Percentiles rank a stretch among this genome's conserved stretches.
Evolutionary conservation across 2,797 vertebrate genomes (phyloP).

Genomic region (Bovichtus variegatus): DNA sequence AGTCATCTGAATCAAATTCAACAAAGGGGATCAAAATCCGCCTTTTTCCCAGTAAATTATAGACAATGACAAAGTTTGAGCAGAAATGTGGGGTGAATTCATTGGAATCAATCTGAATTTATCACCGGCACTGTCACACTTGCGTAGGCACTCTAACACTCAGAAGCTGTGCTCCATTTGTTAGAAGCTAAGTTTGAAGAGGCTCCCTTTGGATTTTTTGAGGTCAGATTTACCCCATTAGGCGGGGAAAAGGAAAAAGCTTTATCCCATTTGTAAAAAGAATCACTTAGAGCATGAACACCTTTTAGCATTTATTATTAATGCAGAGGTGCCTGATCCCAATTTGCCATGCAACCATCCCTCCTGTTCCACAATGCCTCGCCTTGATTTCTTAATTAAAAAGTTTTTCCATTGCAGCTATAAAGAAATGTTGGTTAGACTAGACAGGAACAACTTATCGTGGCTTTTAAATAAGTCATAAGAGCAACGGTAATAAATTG

Average conservation of each 20-base stretch:
- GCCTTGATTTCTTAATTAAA: conserved; percentile 34
- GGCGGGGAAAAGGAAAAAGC: not conserved
- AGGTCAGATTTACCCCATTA: conserved; percentile 49
- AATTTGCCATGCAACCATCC: conserved; percentile 11
- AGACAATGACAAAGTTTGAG: conserved; percentile 43
- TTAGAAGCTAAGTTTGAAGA: conserved; percentile 42
- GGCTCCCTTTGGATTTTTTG: conserved; percentile 29
- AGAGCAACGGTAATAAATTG: not conserved
- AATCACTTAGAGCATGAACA: conserved; percentile 33
- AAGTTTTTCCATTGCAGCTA: conserved; percentile 24
- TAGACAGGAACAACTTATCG: not conserved
- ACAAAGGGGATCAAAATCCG: conserved; percentile 59
- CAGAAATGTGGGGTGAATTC: conserved; percentile 54
- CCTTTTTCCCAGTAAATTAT: conserved; percentile 53
- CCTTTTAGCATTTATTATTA: conserved; percentile 46
- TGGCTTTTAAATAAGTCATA: conserved; percentile 11
- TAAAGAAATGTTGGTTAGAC: not conserved
- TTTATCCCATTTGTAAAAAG: conserved; percentile 40
- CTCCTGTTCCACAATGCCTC: not conserved
- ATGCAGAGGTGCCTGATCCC: conserved; percentile 28
- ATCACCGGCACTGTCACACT: conserved; percentile 49
- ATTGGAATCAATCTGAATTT: conserved; percentile 62
- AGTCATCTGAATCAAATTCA: conserved; percentile 62
- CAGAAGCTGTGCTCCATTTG: conserved; percentile 30
- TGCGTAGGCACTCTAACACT: conserved; percentile 42